Base-by-base conservation (phyloP, 2,113 vertebrate genomes). In the Ellobius talpinus region DNA sequence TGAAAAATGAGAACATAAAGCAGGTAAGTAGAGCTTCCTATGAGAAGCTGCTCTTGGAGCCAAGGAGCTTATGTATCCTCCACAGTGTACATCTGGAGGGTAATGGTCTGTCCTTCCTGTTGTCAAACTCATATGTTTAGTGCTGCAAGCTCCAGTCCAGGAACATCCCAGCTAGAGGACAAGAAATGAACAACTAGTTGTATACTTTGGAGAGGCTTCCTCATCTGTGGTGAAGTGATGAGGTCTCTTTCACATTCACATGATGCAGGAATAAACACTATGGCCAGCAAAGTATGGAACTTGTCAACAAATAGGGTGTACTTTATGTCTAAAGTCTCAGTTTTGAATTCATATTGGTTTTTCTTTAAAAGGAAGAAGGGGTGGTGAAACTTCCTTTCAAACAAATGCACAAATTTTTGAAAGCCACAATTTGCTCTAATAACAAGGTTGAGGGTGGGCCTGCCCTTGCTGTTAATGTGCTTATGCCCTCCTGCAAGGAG, bases 381-480 rank as follows among this genome's bases (percentile, higher is more conserved):
- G 16, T 86, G 26, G 50, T 55, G 17, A 70, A 39, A 3, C 24
- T 77, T 4, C 21, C 50, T 90, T 73, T 70, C 16, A 33, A 33
- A 39, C 4, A 42, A 45, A 73, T 82, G 61, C 89, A 24, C 97
- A 93, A 97, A 79, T 94, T 97, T 98, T 98, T 97, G 97, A 96
- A 98, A 98, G 97, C 93, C 81, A 90, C 98, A 98, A 85, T 97
- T 97, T 97, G 93, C 89, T 96, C 45, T 76, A 72, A 92, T 97
- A 88, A 92, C 92, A 84, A 79, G 88, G 95, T 87, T 92, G 89
- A 88, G 95, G 42, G 33, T 52, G 76, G 96, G 91, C 96, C 97
- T 95, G 94, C 96, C 96, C 96, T 96, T 97, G 47, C 45, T 76
- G 94, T 87, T 98, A 96, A 98, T 98, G 97, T 94, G 94, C 98